These are phyloP conservation scores for Gonioctena quinquepunctata DNA, from an alignment of 1,140 invertebrate species.

Conservation along the genomic window DNA sequence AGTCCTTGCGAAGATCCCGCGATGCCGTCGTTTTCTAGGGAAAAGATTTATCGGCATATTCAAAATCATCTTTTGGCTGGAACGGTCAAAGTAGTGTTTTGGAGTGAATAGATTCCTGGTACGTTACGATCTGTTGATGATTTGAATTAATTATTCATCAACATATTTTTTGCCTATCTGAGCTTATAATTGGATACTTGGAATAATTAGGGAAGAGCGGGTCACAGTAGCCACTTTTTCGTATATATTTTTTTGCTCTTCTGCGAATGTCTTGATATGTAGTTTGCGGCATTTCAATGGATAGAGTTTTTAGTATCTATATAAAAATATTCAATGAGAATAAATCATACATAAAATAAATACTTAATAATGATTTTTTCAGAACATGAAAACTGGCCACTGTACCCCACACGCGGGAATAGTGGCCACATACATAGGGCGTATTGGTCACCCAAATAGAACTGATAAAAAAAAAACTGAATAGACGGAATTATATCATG, in stretches of 20 bases:
- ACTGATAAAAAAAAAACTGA: neutral
- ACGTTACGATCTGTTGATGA: too few species aligned
- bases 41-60: too few species aligned
- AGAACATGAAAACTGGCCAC: neutral
- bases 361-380: neutral
- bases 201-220: neutral
- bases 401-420: too few species aligned
- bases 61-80: too few species aligned
- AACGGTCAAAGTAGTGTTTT: too few species aligned
- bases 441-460: neutral
- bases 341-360: neutral
- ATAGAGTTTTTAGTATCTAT: neutral
- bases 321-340: neutral
- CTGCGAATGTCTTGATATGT: neutral
- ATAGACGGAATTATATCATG: neutral
- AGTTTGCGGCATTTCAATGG: neutral
- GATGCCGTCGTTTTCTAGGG: too few species aligned
- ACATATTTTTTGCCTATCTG: too few species aligned
- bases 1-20: too few species aligned
- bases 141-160: too few species aligned
- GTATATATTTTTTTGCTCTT: neutral
- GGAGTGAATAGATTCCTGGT: too few species aligned
- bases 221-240: neutral
- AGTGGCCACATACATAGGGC: too few species aligned
- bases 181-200: too few species aligned